Evolutionary conservation across 2,113 vertebrate species (phyloP).

Genomic region (human): GRCh38 chr9:112136501-112137000

Average conservation of each 20-base stretch:
- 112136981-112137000: neutral
- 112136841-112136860: neutral
- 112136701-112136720: neutral
- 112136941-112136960: neutral
- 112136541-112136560: conserved; percentile 3
- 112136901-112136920: no score
- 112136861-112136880: neutral
- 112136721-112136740: neutral
- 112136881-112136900: neutral
- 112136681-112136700: neutral
- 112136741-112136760: neutral
- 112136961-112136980: neutral
- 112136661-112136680: neutral
- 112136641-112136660: neutral
- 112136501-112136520: no score
- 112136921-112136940: neutral
- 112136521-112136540: neutral
- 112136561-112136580: neutral
- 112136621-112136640: neutral
- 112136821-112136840: neutral
- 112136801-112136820: neutral
- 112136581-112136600: neutral
- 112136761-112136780: neutral
- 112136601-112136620: accelerated
- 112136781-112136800: neutral